Conservation (phyloP, 2,113 vertebrate species). For the Pseudopipra pipra region DNA sequence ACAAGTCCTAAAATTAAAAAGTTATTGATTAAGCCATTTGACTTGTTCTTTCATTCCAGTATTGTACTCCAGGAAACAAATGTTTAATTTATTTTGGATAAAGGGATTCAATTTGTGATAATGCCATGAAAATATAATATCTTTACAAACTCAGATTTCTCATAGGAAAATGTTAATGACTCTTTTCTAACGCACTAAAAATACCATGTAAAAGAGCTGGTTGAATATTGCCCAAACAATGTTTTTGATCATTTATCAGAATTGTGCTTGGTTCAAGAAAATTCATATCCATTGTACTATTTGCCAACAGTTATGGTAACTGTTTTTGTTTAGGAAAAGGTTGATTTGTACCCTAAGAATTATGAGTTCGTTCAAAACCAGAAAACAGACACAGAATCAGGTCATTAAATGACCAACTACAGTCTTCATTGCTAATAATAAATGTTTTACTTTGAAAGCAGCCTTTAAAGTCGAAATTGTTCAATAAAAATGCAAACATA, state of each 20-base stretch:
- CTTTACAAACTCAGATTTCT: conserved; percentile 45
- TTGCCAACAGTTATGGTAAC: neutral
- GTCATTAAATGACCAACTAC: neutral
- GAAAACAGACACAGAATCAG: neutral
- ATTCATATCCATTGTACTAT: neutral
- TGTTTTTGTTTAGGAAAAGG: neutral
- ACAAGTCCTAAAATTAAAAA: conserved; percentile 62
- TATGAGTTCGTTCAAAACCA: neutral
- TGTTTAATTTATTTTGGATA: conserved; percentile 68
- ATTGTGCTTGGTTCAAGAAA: neutral
- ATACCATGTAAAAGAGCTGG: neutral
- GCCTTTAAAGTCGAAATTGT: neutral
- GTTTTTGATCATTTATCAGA: conserved; percentile 15
- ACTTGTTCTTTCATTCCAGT: conserved; percentile 48
- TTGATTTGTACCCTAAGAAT: neutral
- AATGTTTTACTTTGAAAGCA: neutral
- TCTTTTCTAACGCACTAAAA: conserved; percentile 56
- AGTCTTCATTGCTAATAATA: neutral
- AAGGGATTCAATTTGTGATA: conserved; percentile 61
- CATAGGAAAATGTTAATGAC: conserved; percentile 64
- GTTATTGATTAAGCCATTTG: conserved; percentile 56
- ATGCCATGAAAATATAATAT: conserved; percentile 54
- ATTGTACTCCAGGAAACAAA: conserved; percentile 62
- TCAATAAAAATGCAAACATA: conserved; percentile 2
- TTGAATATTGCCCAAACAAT: conserved; percentile 15